These are phyloP conservation scores for Nomada hirtipes DNA, from an alignment of 2,888 invertebrate genomes.

Conservation along the genomic window DNA sequence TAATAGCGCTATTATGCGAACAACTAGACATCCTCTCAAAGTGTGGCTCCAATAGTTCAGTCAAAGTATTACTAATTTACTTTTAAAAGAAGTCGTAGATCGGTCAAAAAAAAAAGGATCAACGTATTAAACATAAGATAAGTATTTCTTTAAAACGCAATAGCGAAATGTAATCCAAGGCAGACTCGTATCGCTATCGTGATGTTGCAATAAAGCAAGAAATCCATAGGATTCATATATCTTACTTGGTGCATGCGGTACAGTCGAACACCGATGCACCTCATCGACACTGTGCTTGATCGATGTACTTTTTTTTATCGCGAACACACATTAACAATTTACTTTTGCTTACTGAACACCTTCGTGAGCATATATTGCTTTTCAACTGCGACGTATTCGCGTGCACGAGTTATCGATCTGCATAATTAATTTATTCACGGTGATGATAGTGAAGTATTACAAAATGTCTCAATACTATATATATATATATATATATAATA, in stretches of 20 bases:
- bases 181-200: slow-evolving; percentile 36
- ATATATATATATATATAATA: slow-evolving; percentile 28
- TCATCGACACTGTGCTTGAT: slow-evolving; percentile 50
- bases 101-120: slow-evolving; percentile 11
- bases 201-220: slow-evolving; percentile 59
- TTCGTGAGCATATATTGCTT: slow-evolving; percentile 67
- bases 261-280: slow-evolving; percentile 43
- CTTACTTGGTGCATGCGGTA: slow-evolving; percentile 41
- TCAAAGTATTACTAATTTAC: slow-evolving; percentile 35
- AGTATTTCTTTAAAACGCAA: slow-evolving; percentile 28
- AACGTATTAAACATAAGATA: slow-evolving; percentile 20
- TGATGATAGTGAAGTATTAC: slow-evolving; percentile 63
- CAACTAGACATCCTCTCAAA: neutral
- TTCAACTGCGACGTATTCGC: slow-evolving; percentile 59
- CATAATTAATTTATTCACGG: slow-evolving; percentile 53
- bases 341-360: slow-evolving; percentile 54
- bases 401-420: slow-evolving; percentile 60
- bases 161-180: slow-evolving; percentile 42
- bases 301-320: slow-evolving; percentile 25
- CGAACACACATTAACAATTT: slow-evolving; percentile 43
- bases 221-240: slow-evolving; percentile 72
- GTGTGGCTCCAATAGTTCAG: slow-evolving; percentile 25
- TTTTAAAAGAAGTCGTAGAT: slow-evolving; percentile 25
- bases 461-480: slow-evolving; percentile 62
- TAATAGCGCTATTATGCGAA: neutral